These are phyloP conservation scores for Onychorhynchus coronatus DNA, from an alignment of 2,113 vertebrate genomes.

Conservation along the genomic window DNA sequence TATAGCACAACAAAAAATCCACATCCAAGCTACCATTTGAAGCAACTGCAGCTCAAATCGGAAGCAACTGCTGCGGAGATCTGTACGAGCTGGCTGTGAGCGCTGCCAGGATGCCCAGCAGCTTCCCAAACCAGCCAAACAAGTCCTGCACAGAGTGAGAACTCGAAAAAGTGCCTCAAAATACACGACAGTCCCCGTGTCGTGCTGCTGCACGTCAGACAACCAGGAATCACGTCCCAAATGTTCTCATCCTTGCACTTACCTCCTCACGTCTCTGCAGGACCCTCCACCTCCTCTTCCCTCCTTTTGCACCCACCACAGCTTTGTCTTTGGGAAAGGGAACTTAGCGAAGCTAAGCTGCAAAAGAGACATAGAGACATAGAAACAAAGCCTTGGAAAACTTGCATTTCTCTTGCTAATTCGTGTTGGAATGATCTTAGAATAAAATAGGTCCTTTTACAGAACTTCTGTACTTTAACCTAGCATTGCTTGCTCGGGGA, in stretches of 20 bases:
- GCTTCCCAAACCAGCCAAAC: neutral
- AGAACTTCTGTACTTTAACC: neutral
- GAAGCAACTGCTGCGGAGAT: neutral
- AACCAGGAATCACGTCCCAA: neutral
- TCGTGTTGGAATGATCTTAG: neutral
- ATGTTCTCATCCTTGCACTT: neutral
- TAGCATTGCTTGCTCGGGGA: neutral
- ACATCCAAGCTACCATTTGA: neutral
- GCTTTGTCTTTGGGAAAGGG: neutral
- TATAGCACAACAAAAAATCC: neutral
- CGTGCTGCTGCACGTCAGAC: accelerated
- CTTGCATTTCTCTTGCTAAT: neutral
- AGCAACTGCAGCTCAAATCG: neutral
- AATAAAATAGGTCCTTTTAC: neutral
- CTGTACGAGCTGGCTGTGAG: neutral
- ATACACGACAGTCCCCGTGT: neutral
- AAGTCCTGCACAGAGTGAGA: neutral
- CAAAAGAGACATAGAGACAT: neutral
- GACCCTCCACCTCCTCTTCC: neutral
- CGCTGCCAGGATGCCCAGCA: neutral
- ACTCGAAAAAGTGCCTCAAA: neutral
- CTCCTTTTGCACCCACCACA: neutral
- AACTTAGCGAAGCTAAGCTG: neutral
- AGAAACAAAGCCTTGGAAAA: neutral
- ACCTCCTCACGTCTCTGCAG: neutral